A percentile compares a stretch with the other conserved stretches of the same genome.
Conservation (phyloP, 2,888 invertebrate genomes). For the Pseudeuparius sepicola region DNA sequence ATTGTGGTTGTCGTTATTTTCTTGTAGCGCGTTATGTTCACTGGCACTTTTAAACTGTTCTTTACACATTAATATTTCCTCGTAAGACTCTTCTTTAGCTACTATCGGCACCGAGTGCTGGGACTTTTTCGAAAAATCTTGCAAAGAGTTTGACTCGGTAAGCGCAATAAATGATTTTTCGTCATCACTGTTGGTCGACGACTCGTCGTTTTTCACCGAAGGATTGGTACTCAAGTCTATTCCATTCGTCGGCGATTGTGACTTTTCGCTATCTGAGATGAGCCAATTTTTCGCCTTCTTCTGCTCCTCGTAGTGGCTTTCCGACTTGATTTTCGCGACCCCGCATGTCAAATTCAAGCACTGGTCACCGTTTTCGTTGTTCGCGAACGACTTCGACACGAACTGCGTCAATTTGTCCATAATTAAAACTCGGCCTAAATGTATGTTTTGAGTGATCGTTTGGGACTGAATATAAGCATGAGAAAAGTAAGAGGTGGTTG, state of each 20-base stretch:
- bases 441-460: conserved; percentile 33
- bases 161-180: too few species aligned
- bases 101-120: too few species aligned
- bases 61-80: too few species aligned
- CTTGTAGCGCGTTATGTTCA: too few species aligned
- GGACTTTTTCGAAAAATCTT: too few species aligned
- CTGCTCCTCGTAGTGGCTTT: conserved; percentile 30
- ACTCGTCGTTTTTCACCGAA: not conserved
- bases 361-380: conserved; percentile 37
- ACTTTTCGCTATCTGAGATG: conserved; percentile 34
- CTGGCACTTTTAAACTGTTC: too few species aligned
- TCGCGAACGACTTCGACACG: conserved; percentile 79
- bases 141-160: too few species aligned
- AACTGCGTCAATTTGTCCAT: conserved; percentile 90
- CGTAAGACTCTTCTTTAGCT: too few species aligned
- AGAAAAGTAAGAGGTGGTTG: conserved; percentile 35
- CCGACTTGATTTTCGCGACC: conserved; percentile 29
- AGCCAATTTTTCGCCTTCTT: conserved; percentile 39
- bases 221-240: not conserved
- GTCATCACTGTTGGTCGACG: not conserved
- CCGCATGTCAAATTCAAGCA: conserved; percentile 31
- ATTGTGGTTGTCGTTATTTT: too few species aligned
- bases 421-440: conserved; percentile 33
- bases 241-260: conserved; percentile 15
- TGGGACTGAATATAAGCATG: conserved; percentile 34